Evolutionary conservation across 2,888 invertebrate species (phyloP).

Genomic region (Idaea aversata): DNA sequence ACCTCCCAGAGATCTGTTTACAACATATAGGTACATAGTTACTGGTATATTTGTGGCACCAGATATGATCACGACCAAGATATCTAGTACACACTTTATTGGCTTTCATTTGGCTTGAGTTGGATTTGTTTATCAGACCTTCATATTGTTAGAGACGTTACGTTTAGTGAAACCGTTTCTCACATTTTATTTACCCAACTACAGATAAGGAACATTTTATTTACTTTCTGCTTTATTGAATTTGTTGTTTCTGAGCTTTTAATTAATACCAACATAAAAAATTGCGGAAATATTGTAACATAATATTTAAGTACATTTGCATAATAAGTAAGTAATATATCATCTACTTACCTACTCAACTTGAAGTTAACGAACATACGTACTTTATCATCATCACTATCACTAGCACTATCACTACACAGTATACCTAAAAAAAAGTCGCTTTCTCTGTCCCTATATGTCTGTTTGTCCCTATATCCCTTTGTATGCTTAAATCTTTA

Average conservation of each 20-base stretch:
- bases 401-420: too few species aligned
- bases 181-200: neutral
- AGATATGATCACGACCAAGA: slow-evolving; percentile 5
- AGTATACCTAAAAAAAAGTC: too few species aligned
- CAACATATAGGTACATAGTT: neutral
- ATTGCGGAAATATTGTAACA: neutral
- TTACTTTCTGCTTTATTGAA: neutral
- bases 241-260: neutral
- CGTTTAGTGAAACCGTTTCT: neutral
- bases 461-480: too few species aligned
- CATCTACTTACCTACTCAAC: too few species aligned
- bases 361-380: too few species aligned
- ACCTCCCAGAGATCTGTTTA: neutral
- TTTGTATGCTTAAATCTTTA: too few species aligned
- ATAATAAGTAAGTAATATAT: too few species aligned
- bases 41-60: slow-evolving; percentile 3
- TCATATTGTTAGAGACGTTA: neutral
- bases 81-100: neutral
- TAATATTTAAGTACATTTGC: too few species aligned
- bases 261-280: neutral
- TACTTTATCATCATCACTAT: too few species aligned
- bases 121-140: neutral
- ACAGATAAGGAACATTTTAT: neutral
- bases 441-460: too few species aligned
- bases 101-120: slow-evolving; percentile 4